A percentile compares a stretch with the other conserved stretches of the same genome.
These are phyloP conservation scores for Anser brachyrhynchus DNA, from an alignment of 2,113 vertebrate species.

Conservation along the genomic window DNA sequence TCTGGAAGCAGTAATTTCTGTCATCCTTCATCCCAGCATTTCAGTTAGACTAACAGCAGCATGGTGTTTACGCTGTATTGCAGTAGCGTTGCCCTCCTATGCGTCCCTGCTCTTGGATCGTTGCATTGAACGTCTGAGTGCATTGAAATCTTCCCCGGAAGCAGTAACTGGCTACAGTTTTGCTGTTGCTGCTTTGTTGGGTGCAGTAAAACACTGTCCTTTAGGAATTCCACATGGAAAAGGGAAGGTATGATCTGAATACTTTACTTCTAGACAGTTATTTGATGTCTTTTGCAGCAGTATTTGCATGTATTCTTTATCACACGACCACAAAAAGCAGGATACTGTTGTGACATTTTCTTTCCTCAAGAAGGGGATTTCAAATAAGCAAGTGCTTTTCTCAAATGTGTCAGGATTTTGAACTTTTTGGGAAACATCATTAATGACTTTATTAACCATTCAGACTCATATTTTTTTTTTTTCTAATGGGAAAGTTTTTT, in stretches of 20 bases:
- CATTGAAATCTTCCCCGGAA: constrained; percentile 87
- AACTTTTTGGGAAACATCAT: background rate
- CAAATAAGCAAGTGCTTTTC: background rate
- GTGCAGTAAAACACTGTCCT: constrained; percentile 86
- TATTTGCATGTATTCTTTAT: background rate
- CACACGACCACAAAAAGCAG: background rate
- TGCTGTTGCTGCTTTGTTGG: constrained; percentile 88
- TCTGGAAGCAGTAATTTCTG: constrained; percentile 85
- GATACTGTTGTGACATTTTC: background rate
- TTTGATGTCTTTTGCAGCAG: background rate
- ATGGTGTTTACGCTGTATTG: constrained; percentile 90
- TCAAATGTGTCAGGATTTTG: background rate
- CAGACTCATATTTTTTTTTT: background rate
- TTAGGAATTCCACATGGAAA: constrained; percentile 92
- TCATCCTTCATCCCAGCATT: constrained; percentile 83
- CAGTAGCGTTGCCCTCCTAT: constrained; percentile 84
- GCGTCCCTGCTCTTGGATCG: constrained; percentile 84
- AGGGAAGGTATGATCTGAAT: constrained; percentile 83
- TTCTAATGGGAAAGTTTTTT: background rate
- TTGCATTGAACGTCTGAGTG: constrained; percentile 83
- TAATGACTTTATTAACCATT: background rate
- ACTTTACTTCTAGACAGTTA: background rate
- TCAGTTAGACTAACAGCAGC: constrained; percentile 86
- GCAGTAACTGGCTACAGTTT: constrained; percentile 90
- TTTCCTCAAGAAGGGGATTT: background rate